A percentile compares a stretch with the other conserved stretches of the same genome.
Conservation (phyloP, 2,888 invertebrate species). For the Embidobia sp. region DNA sequence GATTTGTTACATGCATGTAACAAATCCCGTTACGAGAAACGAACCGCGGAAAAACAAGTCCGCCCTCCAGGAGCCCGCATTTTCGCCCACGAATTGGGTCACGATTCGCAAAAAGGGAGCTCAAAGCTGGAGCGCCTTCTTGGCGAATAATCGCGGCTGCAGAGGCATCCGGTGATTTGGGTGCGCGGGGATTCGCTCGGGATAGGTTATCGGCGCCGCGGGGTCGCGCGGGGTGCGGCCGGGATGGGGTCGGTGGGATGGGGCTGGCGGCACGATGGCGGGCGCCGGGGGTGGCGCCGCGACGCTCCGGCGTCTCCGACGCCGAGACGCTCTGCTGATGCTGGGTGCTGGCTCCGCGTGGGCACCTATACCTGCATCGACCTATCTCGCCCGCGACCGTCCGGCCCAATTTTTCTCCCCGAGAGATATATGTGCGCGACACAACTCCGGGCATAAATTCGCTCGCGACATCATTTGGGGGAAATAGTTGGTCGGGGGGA, state of each 20-base stretch:
- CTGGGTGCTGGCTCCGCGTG: slow-evolving; percentile 71
- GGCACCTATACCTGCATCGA: slow-evolving; percentile 65
- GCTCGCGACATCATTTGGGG: slow-evolving; percentile 22
- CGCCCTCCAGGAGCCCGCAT: neutral
- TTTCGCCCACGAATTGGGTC: slow-evolving; percentile 39
- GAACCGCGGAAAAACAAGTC: slow-evolving; percentile 21
- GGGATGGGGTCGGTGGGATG: slow-evolving; percentile 65
- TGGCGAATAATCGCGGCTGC: slow-evolving; percentile 38
- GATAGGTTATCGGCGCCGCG: slow-evolving; percentile 53
- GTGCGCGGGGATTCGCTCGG: slow-evolving; percentile 52
- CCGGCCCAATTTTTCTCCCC: slow-evolving; percentile 34
- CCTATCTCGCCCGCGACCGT: slow-evolving; percentile 45
- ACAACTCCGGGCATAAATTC: slow-evolving; percentile 24
- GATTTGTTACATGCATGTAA: neutral
- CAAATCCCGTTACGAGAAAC: slow-evolving; percentile 34
- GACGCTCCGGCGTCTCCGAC: slow-evolving; percentile 80
- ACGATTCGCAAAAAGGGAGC: slow-evolving; percentile 39
- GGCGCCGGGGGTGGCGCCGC: slow-evolving; percentile 81
- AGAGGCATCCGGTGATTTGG: slow-evolving; percentile 55
- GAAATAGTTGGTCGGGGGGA: slow-evolving; percentile 9
- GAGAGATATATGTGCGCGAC: slow-evolving; percentile 2
- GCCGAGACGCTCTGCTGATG: slow-evolving; percentile 76
- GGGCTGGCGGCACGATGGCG: slow-evolving; percentile 79
- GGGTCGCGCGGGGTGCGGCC: slow-evolving; percentile 43
- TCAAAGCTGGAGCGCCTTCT: slow-evolving; percentile 25